Base-by-base conservation (phyloP, 2,113 vertebrate species). In the Rutilus rutilus region DNA sequence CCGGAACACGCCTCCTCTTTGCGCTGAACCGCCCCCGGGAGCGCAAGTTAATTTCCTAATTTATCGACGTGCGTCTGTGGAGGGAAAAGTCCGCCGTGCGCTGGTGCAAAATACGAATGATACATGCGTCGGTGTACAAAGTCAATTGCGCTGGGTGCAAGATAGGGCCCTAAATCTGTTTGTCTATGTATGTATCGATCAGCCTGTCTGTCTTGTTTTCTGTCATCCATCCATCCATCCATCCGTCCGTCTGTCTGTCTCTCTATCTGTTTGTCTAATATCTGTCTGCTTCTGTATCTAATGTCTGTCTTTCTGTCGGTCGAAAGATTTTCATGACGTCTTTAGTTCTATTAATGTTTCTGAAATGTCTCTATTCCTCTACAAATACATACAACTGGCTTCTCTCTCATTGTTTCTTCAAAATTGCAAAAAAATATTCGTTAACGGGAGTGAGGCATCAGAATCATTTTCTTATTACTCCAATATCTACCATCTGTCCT, bases 191-290 rank as follows among this genome's bases (percentile, higher is more conserved):
- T 64, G 5, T 71, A 5, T 19, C 14, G 15, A 2, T 64, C 5
- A 6, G 60, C 6, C 17, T 36, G 65, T 4, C 1, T 71, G 30
- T 69, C 14, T 36, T 27, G 5, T 59, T 59, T 21, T 10, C 27
- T 33, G 64, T 69, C 65, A 7, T 30, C 27, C 27, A 30, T 30
- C 27, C 27, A 30, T 30, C 27, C 1, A 30, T 30, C 27, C 27
- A 30, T 30, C 27, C 27, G 27, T 30, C 27, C 27, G 27, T 1
- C 27, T 1, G 2, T 19, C 25, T 6, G 8, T 25, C 23, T 14
- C 0, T 50, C 47, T 14, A 0, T 19, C 27, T 8, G 5, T 27
- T 1, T 30, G 2, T 6, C 14, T 17, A 1, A 3, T 42, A 9
- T 27, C n/a, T 64, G 2, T 59, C 12, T 25, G 27, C 19, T 15